These are phyloP conservation scores for Gila robusta DNA, from an alignment of 2,797 vertebrate species.

Conservation along the genomic window DNA sequence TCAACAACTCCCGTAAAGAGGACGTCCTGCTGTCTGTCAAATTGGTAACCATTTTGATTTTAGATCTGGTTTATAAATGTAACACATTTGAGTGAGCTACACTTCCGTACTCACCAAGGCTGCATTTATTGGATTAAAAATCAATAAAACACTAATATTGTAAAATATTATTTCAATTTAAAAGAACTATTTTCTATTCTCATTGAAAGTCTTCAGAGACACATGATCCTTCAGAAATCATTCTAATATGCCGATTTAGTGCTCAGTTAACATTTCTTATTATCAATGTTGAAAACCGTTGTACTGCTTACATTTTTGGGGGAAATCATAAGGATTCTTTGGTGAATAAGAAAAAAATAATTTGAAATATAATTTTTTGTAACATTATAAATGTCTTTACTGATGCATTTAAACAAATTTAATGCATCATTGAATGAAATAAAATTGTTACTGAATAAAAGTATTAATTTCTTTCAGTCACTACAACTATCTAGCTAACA, in stretches of 20 bases:
- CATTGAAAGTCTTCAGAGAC: neutral
- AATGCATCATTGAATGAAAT: neutral
- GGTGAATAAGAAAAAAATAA: neutral
- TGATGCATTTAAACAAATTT: neutral
- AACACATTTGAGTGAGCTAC: neutral
- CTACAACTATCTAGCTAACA: neutral
- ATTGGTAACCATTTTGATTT: slow-evolving; percentile 75
- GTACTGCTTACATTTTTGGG: neutral
- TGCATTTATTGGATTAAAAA: neutral
- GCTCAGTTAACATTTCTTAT: neutral
- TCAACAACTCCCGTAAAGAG: slow-evolving; percentile 84
- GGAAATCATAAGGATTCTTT: neutral
- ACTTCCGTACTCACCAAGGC: neutral
- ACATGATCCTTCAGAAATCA: neutral
- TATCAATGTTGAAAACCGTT: neutral
- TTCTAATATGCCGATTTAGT: neutral
- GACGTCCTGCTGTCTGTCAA: slow-evolving; percentile 88
- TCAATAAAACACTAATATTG: neutral
- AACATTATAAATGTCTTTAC: neutral
- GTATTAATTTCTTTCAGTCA: neutral
- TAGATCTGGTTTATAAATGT: neutral
- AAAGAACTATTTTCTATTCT: neutral
- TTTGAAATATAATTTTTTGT: neutral
- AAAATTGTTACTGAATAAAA: neutral
- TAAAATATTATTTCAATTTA: neutral